Conservation (phyloP, 2,888 invertebrate genomes). For the Cephus nigrinus region DNA sequence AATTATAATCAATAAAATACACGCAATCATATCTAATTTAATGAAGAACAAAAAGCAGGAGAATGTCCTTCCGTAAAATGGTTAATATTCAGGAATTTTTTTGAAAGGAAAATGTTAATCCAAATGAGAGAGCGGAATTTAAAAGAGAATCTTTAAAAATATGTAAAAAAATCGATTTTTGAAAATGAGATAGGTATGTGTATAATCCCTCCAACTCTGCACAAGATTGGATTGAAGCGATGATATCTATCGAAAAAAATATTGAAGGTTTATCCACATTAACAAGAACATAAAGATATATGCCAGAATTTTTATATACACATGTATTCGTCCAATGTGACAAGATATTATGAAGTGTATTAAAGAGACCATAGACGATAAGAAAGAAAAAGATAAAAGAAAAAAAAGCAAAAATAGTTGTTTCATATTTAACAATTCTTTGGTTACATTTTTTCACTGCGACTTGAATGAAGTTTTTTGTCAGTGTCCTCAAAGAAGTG, state of each 20-base stretch:
- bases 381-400: background rate
- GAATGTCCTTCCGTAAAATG: too few relatives aligned
- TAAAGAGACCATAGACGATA: too few relatives aligned
- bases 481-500: background rate
- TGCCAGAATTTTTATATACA: too few relatives aligned
- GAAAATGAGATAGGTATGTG: too few relatives aligned
- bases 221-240: too few relatives aligned
- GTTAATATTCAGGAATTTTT: too few relatives aligned
- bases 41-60: background rate
- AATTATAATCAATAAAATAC: constrained; percentile 4
- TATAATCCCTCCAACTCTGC: background rate
- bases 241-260: background rate
- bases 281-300: background rate
- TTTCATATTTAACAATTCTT: constrained; percentile 18
- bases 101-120: background rate
- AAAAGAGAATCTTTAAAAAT: too few relatives aligned
- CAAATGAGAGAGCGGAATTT: background rate
- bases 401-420: constrained; percentile 12
- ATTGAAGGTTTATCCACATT: background rate
- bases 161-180: too few relatives aligned
- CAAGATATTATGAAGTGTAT: too few relatives aligned
- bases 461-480: constrained; percentile 1
- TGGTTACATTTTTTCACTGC: constrained; percentile 12
- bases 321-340: too few relatives aligned
- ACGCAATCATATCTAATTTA: background rate